These are phyloP conservation scores for Anoplopoma fimbria DNA, from an alignment of 2,113 vertebrate genomes.

Conservation along the genomic window DNA sequence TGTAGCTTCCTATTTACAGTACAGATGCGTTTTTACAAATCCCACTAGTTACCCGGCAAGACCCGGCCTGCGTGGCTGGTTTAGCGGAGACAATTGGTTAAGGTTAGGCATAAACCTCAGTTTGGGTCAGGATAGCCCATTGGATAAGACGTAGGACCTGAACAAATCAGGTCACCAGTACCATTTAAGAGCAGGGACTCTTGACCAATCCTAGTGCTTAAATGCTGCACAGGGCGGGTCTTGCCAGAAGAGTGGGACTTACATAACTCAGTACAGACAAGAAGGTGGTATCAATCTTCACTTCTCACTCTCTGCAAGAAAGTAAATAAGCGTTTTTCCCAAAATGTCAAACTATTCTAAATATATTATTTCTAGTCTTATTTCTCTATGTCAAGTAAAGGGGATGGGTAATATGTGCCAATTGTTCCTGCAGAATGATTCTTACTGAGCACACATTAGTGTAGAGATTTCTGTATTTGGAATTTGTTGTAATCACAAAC, in stretches of 20 bases:
- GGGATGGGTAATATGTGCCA: not conserved
- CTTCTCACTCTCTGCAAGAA: not conserved
- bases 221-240: not conserved
- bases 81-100: not conserved
- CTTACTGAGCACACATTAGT: not conserved
- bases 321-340: not conserved
- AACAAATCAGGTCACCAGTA: not conserved
- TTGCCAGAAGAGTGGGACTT: not conserved
- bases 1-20: not conserved
- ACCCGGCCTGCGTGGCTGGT: not conserved
- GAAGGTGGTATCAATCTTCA: not conserved
- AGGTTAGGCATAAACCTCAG: not conserved
- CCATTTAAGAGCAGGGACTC: not conserved
- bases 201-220: not conserved
- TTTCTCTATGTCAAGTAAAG: not conserved
- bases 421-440: slow-evolving; percentile 1
- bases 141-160: not conserved
- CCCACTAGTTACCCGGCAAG: not conserved
- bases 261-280: not conserved
- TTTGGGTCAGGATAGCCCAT: not conserved
- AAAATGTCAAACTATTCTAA: not conserved
- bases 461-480: not conserved
- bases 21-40: not conserved
- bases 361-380: not conserved
- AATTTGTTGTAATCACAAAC: not conserved